phyloP scores from a whole-genome alignment of 1,140 invertebrate genomes.

The Drosophila insularis region DNA sequence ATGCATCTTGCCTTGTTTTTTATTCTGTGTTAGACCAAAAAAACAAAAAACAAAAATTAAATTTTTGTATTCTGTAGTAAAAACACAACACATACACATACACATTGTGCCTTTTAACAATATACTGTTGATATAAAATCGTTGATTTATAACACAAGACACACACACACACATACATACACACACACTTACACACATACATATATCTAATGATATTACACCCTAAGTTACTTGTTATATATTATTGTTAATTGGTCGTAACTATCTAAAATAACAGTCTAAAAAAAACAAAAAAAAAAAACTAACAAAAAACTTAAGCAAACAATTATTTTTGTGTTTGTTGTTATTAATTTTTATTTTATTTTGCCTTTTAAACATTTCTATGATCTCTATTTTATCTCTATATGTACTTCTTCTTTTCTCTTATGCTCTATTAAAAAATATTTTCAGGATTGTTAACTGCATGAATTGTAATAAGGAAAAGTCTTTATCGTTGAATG shows the following conservation, averaged over 20 bases:
- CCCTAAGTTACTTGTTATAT: constrained; percentile 12
- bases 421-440: constrained; percentile 46
- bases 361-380: constrained; percentile 6
- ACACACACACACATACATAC: constrained; percentile 2
- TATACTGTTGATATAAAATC: constrained; percentile 42
- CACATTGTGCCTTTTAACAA: constrained; percentile 70
- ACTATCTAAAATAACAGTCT: background rate
- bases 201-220: constrained; percentile 29
- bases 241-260: constrained; percentile 10
- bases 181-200: constrained; percentile 10
- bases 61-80: constrained; percentile 50
- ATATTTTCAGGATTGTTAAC: constrained; percentile 82
- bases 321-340: too few relatives aligned
- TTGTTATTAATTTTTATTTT: constrained; percentile 9
- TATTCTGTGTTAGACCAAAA: background rate
- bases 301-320: background rate
- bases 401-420: constrained; percentile 26
- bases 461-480: constrained; percentile 83
- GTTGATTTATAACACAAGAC: constrained; percentile 16
- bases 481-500: constrained; percentile 79
- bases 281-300: constrained; percentile 13
- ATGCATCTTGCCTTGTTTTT: too few relatives aligned
- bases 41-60: constrained; percentile 7
- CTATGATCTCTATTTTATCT: constrained; percentile 42
- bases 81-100: constrained; percentile 25